A percentile compares a stretch with the other conserved stretches of the same genome.
Evolutionary conservation across 2,888 invertebrate genomes (phyloP).

Genomic region (Leptodirus hochenwartii): DNA sequence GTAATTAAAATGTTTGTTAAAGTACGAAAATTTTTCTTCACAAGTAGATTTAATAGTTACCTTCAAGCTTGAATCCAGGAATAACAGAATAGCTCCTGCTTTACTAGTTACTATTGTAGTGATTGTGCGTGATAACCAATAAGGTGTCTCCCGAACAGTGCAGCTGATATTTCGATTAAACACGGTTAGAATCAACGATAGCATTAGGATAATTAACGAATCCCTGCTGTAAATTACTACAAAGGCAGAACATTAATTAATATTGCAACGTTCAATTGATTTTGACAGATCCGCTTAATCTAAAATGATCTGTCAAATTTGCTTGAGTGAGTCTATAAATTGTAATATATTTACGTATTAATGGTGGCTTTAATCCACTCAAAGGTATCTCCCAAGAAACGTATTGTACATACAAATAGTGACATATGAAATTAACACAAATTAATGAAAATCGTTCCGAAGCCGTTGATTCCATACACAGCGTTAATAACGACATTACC

Average conservation of each 20-base stretch:
- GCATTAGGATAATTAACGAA: slow-evolving; percentile 12
- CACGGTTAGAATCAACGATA: slow-evolving; percentile 20
- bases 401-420: slow-evolving; percentile 38
- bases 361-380: slow-evolving; percentile 38
- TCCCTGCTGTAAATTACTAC: slow-evolving; percentile 10
- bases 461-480: slow-evolving; percentile 37
- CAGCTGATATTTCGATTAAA: slow-evolving; percentile 18
- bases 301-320: too few relatives aligned
- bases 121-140: slow-evolving; percentile 18
- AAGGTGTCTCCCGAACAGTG: slow-evolving; percentile 14
- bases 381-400: slow-evolving; percentile 40
- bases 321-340: too few relatives aligned
- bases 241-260: too few relatives aligned
- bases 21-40: not conserved
- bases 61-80: too few relatives aligned
- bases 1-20: not conserved
- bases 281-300: slow-evolving; percentile 1
- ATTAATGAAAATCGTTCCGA: slow-evolving; percentile 35
- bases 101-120: slow-evolving; percentile 13
- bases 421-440: slow-evolving; percentile 39
- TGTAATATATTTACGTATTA: slow-evolving; percentile 30
- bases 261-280: slow-evolving; percentile 1
- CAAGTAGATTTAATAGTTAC: slow-evolving; percentile 3
- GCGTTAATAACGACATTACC: slow-evolving; percentile 34
- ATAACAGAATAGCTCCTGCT: too few relatives aligned